phyloP scores from a whole-genome alignment of 2,888 invertebrate genomes.

The Trichogramma dendrolimi region DNA sequence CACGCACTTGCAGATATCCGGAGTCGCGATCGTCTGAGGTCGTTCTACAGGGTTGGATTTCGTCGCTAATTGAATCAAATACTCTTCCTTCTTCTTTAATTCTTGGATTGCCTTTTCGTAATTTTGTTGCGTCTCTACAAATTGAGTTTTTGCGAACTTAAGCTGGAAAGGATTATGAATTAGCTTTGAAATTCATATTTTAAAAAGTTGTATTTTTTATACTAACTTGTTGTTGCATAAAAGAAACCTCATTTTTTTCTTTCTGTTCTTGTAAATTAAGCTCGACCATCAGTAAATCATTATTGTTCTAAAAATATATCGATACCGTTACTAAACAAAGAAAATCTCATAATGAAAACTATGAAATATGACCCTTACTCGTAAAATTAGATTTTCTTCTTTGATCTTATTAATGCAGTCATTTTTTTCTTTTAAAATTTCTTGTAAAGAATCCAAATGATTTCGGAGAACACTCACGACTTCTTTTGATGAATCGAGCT shows the following conservation, averaged over 20 bases:
- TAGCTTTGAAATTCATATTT: neutral
- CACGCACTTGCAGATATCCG: too few relatives aligned
- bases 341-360: neutral
- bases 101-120: constrained; percentile 36
- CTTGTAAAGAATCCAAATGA: constrained; percentile 37
- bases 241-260: constrained; percentile 36
- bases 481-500: constrained; percentile 36
- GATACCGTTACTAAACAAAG: neutral
- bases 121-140: constrained; percentile 32
- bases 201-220: constrained; percentile 12
- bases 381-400: constrained; percentile 41
- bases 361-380: constrained; percentile 30
- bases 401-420: constrained; percentile 34
- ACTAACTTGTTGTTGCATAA: constrained; percentile 36
- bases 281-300: constrained; percentile 38
- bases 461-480: constrained; percentile 32
- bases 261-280: constrained; percentile 33
- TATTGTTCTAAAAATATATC: constrained; percentile 39
- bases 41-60: neutral
- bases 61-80: neutral
- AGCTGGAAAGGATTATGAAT: constrained; percentile 31
- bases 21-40: too few relatives aligned
- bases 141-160: constrained; percentile 20
- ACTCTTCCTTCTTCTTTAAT: constrained; percentile 25
- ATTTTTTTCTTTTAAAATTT: constrained; percentile 38